Evolutionary conservation across 1,140 invertebrate species (phyloP), one percentile per base, ranked within the genome.

Genomic region (Psilanteris sp.): DNA sequence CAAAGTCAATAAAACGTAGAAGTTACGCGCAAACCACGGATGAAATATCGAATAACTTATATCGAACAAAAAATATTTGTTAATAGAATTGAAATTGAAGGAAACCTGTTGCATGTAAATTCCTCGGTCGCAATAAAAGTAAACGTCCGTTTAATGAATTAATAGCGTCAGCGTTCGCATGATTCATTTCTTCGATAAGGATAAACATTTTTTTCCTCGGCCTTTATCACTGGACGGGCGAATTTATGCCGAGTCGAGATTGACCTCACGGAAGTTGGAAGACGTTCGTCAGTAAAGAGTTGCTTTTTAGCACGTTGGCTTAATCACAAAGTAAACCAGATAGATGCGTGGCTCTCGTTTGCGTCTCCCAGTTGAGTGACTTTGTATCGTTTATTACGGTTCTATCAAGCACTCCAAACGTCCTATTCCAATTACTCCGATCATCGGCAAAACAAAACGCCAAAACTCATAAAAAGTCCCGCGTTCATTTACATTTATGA

Each of bases 21-120:
- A 29, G 16, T 43, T 31, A 31, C 14, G 7, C n/a, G 14, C 10
- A 24, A 37, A 55, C 16, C 13, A 14, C 22, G n/a, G 16, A 36
- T 10, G 20, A 55, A 55, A 32, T 18, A 39, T 32, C 41, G 39
- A 50, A 57, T 50, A 48, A 48, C 34, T 70, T 34, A 59, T 27
- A 9, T 31, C 27, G 31, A 6, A 41, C 11, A 31, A 57, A 59
- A 34, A 32, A 43, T 18, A 52, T 41, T 70, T 59, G 32, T 52
- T 46, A 43, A 52, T 71, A 22, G 29, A 34, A 52, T 24, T 9
- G 50, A 39, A 46, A 57, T 71, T 27, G 34, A 71, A 61, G 54
- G 27, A 54, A 52, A 71, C 66, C 66, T 71, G 66, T 71, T 71
- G 66, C 66, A 48, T 37, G 31, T 71, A 61, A 71, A 59, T 61